Base-by-base conservation (phyloP, 1,140 invertebrate genomes). In the Chionoecetes opilio region DNA sequence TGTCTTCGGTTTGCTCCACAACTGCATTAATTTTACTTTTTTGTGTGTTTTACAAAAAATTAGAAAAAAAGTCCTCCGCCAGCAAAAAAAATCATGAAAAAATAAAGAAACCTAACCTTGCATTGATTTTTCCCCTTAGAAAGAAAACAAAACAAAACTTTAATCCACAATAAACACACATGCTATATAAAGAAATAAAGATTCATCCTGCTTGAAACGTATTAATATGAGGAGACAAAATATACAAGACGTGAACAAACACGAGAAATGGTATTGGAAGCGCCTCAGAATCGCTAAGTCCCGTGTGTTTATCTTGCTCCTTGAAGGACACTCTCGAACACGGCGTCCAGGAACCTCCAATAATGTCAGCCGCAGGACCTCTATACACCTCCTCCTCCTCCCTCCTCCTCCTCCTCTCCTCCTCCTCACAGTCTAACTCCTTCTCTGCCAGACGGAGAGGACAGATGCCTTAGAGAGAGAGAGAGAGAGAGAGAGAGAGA, bases 301-400 rank as follows among this genome's bases (percentile, higher is more conserved):
- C 63, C n/a, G n/a, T n/a, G n/a, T 75, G 63, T 75, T 75, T 75
- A 75, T 75, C 63, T 75, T 75, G 63, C 63, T 26, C 63, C 63
- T n/a, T 75, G 63, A 75, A 75, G 63, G 63, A 75, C 63, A n/a
- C 63, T n/a, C 63, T 75, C 63, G 63, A 75, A 75, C 63, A 75
- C 63, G 21, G 63, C n/a, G 63, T 75, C 63, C 63, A 75, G 63
- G 63, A 75, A 75, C 63, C 63, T n/a, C 26, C n/a, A 75, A 75
- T 75, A 75, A 17, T 75, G 63, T 75, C 63, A 75, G 63, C 63
- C 63, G 63, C 63, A 75, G 63, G 63, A 75, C 63, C 63, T 75
- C 63, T 26, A n/a, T 0, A 0, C 63, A 8, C 63, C 63, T n/a
- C 63, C 63, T 75, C 63, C 63, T 75, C 63, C 21, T 75, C 63